Conservation (phyloP, 1,140 invertebrate species). For the Drosophila takahashii region DNA sequence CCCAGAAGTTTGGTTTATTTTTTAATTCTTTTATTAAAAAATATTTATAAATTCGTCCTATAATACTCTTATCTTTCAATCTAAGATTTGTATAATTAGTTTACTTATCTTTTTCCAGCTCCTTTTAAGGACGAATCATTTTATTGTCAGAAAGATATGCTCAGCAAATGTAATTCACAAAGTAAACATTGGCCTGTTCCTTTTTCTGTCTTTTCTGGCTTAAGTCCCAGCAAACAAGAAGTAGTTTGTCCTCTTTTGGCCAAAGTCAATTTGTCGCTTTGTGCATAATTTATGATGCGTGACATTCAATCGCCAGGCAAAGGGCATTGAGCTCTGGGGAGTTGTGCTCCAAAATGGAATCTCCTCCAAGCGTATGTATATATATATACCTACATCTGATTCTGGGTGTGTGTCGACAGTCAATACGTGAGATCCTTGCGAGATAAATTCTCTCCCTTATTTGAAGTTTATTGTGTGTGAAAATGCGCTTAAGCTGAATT, state of each 20-base stretch:
- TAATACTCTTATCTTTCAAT: no score
- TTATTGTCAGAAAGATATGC: neutral
- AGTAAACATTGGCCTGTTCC: neutral
- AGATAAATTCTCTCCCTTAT: constrained; percentile 67
- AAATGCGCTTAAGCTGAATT: constrained; percentile 81
- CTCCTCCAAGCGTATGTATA: constrained; percentile 11
- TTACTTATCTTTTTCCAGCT: no score
- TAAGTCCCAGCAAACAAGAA: constrained; percentile 33
- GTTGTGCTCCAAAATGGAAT: constrained; percentile 25
- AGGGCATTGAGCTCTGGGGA: constrained; percentile 53
- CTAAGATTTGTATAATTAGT: no score
- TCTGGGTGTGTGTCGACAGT: constrained; percentile 29
- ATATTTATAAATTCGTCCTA: no score
- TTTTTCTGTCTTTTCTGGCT: constrained; percentile 1
- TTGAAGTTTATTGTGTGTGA: constrained; percentile 83
- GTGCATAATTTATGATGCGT: constrained; percentile 83
- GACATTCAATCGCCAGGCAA: constrained; percentile 76
- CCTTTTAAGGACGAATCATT: neutral
- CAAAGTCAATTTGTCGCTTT: constrained; percentile 75
- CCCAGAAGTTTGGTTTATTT: no score
- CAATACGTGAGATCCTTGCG: constrained; percentile 67
- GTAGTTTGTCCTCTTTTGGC: constrained; percentile 45
- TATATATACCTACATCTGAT: no score
- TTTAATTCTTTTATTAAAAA: no score
- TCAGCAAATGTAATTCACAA: constrained; percentile 8